phyloP scores from a whole-genome alignment of 2,113 vertebrate species.

The Bostrychus sinensis region DNA sequence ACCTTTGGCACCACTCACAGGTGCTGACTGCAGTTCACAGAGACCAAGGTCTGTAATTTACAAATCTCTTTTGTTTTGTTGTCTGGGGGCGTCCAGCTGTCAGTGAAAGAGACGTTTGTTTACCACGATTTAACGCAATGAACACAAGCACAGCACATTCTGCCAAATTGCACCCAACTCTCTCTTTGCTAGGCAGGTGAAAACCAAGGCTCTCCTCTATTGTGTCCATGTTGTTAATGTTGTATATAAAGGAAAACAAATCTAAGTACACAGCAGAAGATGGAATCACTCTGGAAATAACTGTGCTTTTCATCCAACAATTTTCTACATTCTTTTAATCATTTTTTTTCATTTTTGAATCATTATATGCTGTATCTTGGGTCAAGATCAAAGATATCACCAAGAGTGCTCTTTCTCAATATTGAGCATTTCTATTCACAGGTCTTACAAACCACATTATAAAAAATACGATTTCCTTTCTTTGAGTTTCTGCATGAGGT shows the following conservation, averaged over 20 bases:
- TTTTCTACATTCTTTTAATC: too few species aligned
- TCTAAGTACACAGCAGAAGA: conserved; percentile 9
- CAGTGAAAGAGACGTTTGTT: conserved; percentile 57
- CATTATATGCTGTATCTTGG: neutral
- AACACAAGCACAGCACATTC: conserved; percentile 31
- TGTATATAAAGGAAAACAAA: conserved; percentile 23
- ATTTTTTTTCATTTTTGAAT: too few species aligned
- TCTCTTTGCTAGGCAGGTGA: conserved; percentile 3
- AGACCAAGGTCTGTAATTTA: conserved; percentile 56
- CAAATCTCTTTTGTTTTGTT: conserved; percentile 65
- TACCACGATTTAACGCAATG: conserved; percentile 45
- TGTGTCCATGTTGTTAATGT: conserved; percentile 7
- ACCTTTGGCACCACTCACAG: conserved; percentile 46
- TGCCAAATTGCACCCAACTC: conserved; percentile 51
- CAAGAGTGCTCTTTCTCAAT: too few species aligned
- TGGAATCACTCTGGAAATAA: conserved; percentile 9
- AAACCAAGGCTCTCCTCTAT: conserved; percentile 28
- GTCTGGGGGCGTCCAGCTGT: conserved; percentile 62
- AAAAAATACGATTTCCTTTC: too few species aligned
- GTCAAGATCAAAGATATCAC: too few species aligned
- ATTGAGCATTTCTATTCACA: too few species aligned
- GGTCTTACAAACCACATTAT: too few species aligned
- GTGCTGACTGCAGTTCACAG: conserved; percentile 43
- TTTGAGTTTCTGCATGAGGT: too few species aligned
- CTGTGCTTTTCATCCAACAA: too few species aligned